Base-by-base conservation (phyloP, 2,113 vertebrate species). In the Microcebus ravelobensis region DNA sequence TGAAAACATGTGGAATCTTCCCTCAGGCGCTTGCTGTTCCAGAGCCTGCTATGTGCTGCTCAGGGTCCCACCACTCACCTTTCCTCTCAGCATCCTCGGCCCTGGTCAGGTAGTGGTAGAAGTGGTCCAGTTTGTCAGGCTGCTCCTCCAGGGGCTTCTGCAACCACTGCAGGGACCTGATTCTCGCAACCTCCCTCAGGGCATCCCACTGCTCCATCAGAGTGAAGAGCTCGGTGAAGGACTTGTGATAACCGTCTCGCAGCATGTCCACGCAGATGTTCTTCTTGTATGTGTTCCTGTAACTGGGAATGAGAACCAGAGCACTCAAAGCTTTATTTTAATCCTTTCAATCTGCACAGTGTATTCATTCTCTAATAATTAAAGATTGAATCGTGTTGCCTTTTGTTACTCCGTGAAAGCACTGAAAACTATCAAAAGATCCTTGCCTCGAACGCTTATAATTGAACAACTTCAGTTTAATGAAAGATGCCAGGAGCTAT, bases 161-260 rank as follows among this genome's bases (percentile, higher is more conserved):
- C 96, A 98, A 97, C 99, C 99, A 99, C 99, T 99, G 99, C 99
- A 99, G 98, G 98, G 99, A 99, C 98, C 99, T 98, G 98, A 98
- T 98, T 98, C 98, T 99, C 91, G 99, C 99, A 96, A 99, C 98
- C 98, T 99, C 98, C 99, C 99, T 98, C 97, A 99, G 99, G 98
- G 98, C 97, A 92, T 98, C 98, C 99, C 98, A 99, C 95, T 98
- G 98, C 98, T 99, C 98, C 98, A 99, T 99, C 98, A 99, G 98
- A 98, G 98, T 39, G 86, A 98, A 98, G 97, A 99, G 98, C 98
- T 99, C 98, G 0, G 97, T 97, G 95, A 99, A 99, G 97, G 99
- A 99, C 98, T 99, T 98, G 97, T 99, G 99, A 97, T 98, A 99
- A 55, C 99, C 99, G 6, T 97, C 97, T 82, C 98, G 98, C 98